Conservation (phyloP, 2,888 invertebrate species). For the Dinocampus coccinellae region DNA sequence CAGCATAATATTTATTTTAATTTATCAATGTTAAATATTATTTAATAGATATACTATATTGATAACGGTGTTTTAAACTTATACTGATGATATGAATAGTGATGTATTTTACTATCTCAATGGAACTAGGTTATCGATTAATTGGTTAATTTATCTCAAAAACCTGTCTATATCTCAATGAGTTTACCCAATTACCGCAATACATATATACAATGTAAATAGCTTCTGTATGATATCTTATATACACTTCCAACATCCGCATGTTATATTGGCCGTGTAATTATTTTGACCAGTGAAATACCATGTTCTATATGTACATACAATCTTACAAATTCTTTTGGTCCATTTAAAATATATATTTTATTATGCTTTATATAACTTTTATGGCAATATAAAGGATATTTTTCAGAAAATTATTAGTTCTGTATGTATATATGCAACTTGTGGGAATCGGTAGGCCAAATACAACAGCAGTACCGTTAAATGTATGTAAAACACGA, state of each 20-base stretch:
- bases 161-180: conserved; percentile 23
- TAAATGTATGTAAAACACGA: conserved; percentile 27
- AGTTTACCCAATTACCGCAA: background rate
- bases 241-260: background rate
- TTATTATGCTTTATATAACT: background rate
- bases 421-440: conserved; percentile 11
- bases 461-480: conserved; percentile 33
- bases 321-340: background rate
- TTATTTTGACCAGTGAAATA: background rate
- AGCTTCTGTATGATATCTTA: background rate
- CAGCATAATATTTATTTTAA: background rate
- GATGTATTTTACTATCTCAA: background rate
- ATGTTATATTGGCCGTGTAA: background rate
- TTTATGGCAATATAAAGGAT: background rate
- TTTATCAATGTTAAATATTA: conserved; percentile 5
- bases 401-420: conserved; percentile 3
- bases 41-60: conserved; percentile 1
- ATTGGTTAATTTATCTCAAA: conserved; percentile 6
- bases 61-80: conserved; percentile 12
- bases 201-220: background rate
- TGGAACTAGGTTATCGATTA: background rate
- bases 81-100: background rate
- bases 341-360: background rate
- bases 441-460: conserved; percentile 37
- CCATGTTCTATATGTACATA: background rate